Percentiles rank a stretch among this genome's conserved stretches.
These are phyloP conservation scores for Homarus gammarus DNA, from an alignment of 2,888 invertebrate species.

Conservation along the genomic window DNA sequence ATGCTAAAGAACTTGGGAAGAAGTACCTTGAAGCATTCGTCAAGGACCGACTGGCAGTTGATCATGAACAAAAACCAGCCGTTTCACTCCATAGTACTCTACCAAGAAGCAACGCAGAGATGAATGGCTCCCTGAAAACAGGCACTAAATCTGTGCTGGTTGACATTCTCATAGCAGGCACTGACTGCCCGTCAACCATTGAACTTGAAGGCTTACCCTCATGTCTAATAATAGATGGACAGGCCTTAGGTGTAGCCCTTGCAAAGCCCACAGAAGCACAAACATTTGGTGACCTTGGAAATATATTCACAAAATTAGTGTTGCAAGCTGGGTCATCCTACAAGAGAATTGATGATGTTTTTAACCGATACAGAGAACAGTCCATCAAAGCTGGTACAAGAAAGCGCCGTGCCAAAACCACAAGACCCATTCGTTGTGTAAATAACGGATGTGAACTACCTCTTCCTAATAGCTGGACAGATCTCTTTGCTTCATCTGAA, in stretches of 20 bases:
- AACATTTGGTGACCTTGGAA: conserved; percentile 13
- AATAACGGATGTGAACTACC: background rate
- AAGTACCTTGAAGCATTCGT: too few relatives aligned
- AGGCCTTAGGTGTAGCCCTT: background rate
- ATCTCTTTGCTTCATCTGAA: background rate
- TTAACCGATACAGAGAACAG: background rate
- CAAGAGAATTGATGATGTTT: background rate
- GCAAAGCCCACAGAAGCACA: background rate
- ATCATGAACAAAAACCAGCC: background rate
- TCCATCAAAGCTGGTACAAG: background rate
- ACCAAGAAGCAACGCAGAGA: background rate
- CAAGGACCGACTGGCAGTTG: background rate
- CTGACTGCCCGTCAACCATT: background rate
- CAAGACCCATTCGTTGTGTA: background rate
- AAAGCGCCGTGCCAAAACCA: background rate
- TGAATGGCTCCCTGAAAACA: conserved; percentile 1
- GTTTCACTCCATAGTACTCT: too few relatives aligned
- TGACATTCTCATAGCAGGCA: too few relatives aligned
- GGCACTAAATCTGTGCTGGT: background rate
- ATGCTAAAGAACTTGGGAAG: too few relatives aligned
- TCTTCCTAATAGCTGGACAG: background rate
- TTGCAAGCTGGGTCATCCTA: background rate
- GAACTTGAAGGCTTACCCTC: background rate
- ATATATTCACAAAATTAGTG: background rate
- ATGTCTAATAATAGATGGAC: conserved; percentile 17